These are phyloP conservation scores for Ferdinandea cuprea DNA, from an alignment of 2,888 invertebrate species.

Conservation along the genomic window DNA sequence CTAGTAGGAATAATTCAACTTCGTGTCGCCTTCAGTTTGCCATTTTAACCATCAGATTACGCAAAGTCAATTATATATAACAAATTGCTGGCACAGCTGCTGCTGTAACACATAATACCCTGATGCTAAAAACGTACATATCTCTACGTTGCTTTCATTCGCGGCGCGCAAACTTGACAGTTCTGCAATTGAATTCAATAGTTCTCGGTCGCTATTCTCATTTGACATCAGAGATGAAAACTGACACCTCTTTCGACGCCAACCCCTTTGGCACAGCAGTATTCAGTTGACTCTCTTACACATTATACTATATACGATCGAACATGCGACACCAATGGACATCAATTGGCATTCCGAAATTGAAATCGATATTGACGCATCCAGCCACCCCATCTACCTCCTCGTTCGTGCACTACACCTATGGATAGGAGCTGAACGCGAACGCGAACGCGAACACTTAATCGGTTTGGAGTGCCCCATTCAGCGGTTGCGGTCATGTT, in stretches of 20 bases:
- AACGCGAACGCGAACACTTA: not conserved
- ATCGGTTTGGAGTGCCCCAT: conserved; percentile 43
- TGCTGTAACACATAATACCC: not conserved
- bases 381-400: not conserved
- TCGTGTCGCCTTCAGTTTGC: not conserved
- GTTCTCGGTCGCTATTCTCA: conserved; percentile 37
- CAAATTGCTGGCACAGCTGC: conserved; percentile 8
- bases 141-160: conserved; percentile 16
- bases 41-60: conserved; percentile 13
- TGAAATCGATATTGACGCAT: conserved; percentile 61
- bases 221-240: conserved; percentile 44
- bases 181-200: conserved; percentile 58
- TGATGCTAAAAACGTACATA: not conserved
- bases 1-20: too few species aligned
- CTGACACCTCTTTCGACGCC: conserved; percentile 34
- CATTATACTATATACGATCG: not conserved
- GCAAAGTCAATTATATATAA: conserved; percentile 39
- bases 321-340: conserved; percentile 44
- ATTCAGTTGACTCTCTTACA: not conserved
- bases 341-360: conserved; percentile 58
- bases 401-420: not conserved
- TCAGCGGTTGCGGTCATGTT: conserved; percentile 11
- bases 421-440: too few species aligned
- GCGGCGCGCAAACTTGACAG: conserved; percentile 45
- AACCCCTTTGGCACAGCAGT: not conserved